These are phyloP conservation scores for Autographa gamma DNA, from an alignment of 2,888 invertebrate species.

Conservation along the genomic window DNA sequence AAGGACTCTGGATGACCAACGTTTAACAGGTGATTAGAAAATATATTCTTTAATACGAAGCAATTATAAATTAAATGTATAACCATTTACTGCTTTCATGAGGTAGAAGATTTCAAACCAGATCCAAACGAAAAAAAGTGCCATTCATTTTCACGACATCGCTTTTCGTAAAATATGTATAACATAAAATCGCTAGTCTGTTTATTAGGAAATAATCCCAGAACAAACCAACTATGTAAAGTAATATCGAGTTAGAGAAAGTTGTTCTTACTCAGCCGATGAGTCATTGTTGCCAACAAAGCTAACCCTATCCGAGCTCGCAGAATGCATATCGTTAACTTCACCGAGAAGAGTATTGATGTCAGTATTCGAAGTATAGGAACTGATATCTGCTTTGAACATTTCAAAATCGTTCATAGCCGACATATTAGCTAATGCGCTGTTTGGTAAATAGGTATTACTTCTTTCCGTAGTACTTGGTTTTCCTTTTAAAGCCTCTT, in stretches of 20 bases:
- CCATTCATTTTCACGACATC: neutral
- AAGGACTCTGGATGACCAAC: neutral
- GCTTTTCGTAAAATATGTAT: neutral
- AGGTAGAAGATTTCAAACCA: neutral
- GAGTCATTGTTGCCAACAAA: slow-evolving; percentile 49
- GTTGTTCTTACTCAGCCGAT: slow-evolving; percentile 53
- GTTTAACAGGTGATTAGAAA: neutral
- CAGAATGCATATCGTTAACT: slow-evolving; percentile 38
- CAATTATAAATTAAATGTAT: neutral
- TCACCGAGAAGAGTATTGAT: slow-evolving; percentile 34
- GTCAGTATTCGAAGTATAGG: slow-evolving; percentile 25
- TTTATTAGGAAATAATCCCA: slow-evolving; percentile 19
- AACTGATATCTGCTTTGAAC: slow-evolving; percentile 49
- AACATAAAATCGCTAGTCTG: slow-evolving; percentile 20
- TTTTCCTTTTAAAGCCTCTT: slow-evolving; percentile 47
- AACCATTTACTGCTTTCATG: neutral
- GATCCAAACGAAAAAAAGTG: neutral
- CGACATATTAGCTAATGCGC: slow-evolving; percentile 41
- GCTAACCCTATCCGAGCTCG: slow-evolving; percentile 40
- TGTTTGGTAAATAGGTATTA: slow-evolving; percentile 33
- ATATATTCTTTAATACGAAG: neutral
- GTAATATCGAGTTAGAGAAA: slow-evolving; percentile 31
- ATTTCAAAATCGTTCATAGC: slow-evolving; percentile 63
- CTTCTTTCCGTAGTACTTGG: slow-evolving; percentile 12
- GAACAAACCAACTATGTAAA: slow-evolving; percentile 30